phyloP scores from a whole-genome alignment of 2,888 invertebrate genomes.

The Syrista parreyssii region DNA sequence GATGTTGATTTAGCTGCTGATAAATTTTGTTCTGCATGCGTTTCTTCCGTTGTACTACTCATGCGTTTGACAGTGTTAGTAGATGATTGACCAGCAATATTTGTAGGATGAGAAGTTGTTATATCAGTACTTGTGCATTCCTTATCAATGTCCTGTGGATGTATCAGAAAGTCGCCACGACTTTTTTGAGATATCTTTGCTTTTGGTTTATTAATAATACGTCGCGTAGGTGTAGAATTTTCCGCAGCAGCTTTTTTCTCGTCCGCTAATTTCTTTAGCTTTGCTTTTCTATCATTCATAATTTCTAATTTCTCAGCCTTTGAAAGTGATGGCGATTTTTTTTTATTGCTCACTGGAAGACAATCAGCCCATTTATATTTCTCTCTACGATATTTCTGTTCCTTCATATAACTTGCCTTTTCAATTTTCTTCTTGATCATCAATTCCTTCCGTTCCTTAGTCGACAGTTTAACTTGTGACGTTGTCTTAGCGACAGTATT shows the following conservation, averaged over 20 bases:
- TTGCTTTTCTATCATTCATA: slow-evolving; percentile 64
- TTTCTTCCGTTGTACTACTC: neutral
- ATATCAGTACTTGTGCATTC: neutral
- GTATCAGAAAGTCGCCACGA: slow-evolving; percentile 69
- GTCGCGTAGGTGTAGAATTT: slow-evolving; percentile 27
- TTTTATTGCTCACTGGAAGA: slow-evolving; percentile 22
- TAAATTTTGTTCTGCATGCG: neutral
- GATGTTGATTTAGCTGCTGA: slow-evolving; percentile 19
- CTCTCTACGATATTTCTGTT: slow-evolving; percentile 30
- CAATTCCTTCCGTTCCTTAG: slow-evolving; percentile 20
- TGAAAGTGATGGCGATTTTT: slow-evolving; percentile 15
- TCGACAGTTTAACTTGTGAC: slow-evolving; percentile 3
- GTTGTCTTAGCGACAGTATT: neutral
- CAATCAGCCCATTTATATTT: slow-evolving; percentile 34
- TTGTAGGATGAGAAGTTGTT: neutral
- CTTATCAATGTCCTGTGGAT: neutral
- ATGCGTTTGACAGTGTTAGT: slow-evolving; percentile 10
- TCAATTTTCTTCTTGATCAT: slow-evolving; percentile 21
- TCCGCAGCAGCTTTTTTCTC: slow-evolving; percentile 55
- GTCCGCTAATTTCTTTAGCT: slow-evolving; percentile 68
- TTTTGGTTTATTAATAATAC: slow-evolving; percentile 41
- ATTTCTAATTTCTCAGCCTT: slow-evolving; percentile 42
- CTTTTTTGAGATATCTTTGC: slow-evolving; percentile 69
- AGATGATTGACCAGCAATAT: neutral
- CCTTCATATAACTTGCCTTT: slow-evolving; percentile 24